Conservation (phyloP, 2,113 vertebrate genomes). For the Dunckerocampus dactyliophorus region DNA sequence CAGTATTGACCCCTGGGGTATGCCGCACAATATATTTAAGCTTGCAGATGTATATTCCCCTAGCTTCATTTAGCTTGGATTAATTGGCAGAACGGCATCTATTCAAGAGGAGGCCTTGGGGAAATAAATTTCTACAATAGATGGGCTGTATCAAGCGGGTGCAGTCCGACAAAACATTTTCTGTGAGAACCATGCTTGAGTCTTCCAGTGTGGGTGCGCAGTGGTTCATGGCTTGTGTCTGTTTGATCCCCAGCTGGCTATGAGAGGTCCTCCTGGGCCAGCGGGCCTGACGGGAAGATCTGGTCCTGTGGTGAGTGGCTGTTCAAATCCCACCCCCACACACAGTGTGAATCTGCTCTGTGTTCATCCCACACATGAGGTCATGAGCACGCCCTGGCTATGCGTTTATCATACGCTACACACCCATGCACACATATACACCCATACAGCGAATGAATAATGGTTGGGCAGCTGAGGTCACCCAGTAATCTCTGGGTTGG, state of each 20-base stretch:
- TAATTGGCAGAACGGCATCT: no score
- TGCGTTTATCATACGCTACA: not conserved
- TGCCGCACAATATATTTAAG: no score
- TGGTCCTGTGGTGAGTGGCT: slow-evolving; percentile 87
- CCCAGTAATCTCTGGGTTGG: not conserved
- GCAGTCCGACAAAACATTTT: no score
- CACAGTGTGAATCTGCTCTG: slow-evolving; percentile 1
- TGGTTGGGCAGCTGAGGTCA: not conserved
- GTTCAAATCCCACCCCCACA: not conserved
- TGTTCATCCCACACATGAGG: slow-evolving; percentile 13
- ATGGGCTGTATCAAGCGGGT: no score
- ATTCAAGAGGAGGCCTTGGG: no score
- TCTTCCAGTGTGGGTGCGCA: not conserved
- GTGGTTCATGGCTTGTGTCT: slow-evolving; percentile 35
- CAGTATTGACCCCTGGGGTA: no score
- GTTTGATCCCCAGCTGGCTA: slow-evolving; percentile 79
- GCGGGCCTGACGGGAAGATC: slow-evolving; percentile 89
- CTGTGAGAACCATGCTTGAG: not conserved
- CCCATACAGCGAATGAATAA: not conserved
- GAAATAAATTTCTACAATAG: no score
- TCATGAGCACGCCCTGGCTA: not conserved
- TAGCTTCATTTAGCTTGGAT: no score
- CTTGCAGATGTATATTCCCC: no score
- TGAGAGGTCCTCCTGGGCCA: slow-evolving; percentile 90
- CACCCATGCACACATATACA: not conserved